Conservation (phyloP, 2,888 invertebrate species). For the Cheilosia soror region DNA sequence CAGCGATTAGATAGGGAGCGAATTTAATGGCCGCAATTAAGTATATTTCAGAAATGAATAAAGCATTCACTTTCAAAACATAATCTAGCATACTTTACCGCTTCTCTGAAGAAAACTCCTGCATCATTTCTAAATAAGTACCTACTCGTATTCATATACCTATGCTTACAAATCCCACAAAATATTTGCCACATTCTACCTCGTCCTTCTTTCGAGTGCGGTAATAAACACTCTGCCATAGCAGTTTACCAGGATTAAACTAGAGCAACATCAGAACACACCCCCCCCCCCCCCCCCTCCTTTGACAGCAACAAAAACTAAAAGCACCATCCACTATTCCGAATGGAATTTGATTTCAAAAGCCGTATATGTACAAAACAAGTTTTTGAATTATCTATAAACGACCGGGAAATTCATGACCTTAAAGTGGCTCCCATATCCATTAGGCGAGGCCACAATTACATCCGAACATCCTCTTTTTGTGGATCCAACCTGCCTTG, state of each 20-base stretch:
- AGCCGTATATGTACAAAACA: conserved; percentile 41
- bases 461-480: conserved; percentile 28
- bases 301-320: conserved; percentile 3
- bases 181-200: conserved; percentile 27
- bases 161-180: conserved; percentile 4
- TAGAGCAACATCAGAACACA: conserved; percentile 57
- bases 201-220: neutral
- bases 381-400: conserved; percentile 62
- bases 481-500: neutral
- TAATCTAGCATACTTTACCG: neutral
- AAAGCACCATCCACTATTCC: conserved; percentile 25
- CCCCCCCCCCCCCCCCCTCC: no score
- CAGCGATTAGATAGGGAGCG: conserved; percentile 2
- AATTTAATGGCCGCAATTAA: conserved; percentile 55
- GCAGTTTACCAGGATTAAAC: conserved; percentile 60
- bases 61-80: conserved; percentile 16
- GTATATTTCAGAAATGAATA: conserved; percentile 29
- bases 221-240: conserved; percentile 26
- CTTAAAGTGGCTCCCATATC: conserved; percentile 56
- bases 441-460: conserved; percentile 58
- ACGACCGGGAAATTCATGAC: conserved; percentile 53
- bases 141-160: neutral
- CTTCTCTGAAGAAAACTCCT: neutral
- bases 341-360: conserved; percentile 58
- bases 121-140: conserved; percentile 15